Conservation (phyloP, 1,140 invertebrate genomes). For the Chironomus striatipennis region DNA sequence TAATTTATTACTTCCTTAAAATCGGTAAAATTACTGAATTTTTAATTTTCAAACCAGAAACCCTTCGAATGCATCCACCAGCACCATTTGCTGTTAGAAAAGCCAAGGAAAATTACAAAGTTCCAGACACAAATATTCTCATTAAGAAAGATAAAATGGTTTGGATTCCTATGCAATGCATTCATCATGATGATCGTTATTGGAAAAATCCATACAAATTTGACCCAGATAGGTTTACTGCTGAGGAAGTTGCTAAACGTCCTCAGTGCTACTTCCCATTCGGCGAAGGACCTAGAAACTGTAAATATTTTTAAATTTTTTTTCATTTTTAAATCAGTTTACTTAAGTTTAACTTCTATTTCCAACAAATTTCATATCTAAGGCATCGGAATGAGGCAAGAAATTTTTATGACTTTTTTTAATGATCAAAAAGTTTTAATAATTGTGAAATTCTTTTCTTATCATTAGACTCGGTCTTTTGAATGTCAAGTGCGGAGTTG, state of each 20-base stretch:
- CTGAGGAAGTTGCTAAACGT: slow-evolving; percentile 40
- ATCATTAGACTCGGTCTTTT: slow-evolving; percentile 47
- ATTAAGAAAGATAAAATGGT: slow-evolving; percentile 45
- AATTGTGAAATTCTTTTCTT: slow-evolving; percentile 40
- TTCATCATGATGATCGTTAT: slow-evolving; percentile 49
- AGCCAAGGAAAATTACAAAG: slow-evolving; percentile 41
- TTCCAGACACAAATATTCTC: slow-evolving; percentile 40
- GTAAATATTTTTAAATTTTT: slow-evolving; percentile 43
- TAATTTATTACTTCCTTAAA: slow-evolving; percentile 26
- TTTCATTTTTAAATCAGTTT: too few relatives aligned
- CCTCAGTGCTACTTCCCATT: slow-evolving; percentile 55
- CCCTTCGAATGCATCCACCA: slow-evolving; percentile 44
- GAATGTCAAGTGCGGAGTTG: slow-evolving; percentile 43
- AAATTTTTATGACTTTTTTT: background rate
- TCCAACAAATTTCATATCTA: background rate
- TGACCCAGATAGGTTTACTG: slow-evolving; percentile 49
- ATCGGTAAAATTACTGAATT: background rate
- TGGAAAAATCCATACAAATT: slow-evolving; percentile 50
- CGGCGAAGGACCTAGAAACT: slow-evolving; percentile 58
- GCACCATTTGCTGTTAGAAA: slow-evolving; percentile 39
- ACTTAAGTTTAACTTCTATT: too few relatives aligned
- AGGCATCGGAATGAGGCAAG: background rate
- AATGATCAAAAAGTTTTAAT: background rate
- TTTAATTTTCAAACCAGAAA: slow-evolving; percentile 30
- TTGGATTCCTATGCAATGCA: slow-evolving; percentile 47